These are phyloP conservation scores for Plecturocebus donacophilus DNA, from an alignment of 2,113 vertebrate species.

Conservation along the genomic window DNA sequence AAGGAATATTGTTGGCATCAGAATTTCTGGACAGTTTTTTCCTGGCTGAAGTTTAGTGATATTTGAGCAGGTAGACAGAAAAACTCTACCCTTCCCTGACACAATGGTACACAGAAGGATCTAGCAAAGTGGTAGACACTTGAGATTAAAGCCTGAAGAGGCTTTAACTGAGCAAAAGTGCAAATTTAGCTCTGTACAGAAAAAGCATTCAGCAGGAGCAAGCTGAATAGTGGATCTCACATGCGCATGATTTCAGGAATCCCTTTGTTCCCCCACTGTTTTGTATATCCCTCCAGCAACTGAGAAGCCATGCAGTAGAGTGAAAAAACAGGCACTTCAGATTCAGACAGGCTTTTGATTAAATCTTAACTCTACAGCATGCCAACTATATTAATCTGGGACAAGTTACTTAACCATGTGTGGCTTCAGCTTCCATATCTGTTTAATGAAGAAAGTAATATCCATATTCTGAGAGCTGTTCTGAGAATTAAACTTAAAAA, in stretches of 20 bases:
- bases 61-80: background rate
- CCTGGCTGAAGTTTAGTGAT: background rate
- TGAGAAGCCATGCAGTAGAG: background rate
- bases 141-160: background rate
- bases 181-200: background rate
- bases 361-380: background rate
- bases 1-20: background rate
- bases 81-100: background rate
- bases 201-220: background rate
- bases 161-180: background rate
- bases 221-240: background rate
- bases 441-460: background rate
- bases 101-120: background rate
- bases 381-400: accelerated
- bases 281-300: background rate
- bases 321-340: background rate
- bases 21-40: background rate
- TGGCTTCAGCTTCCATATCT: background rate
- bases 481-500: background rate
- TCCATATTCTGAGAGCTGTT: background rate
- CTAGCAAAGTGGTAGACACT: background rate
- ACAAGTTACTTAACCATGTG: background rate
- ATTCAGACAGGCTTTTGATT: background rate
- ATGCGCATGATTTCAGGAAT: background rate
- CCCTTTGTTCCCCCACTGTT: background rate